Conservation (phyloP, 2,888 invertebrate genomes). For the Crossocerus cetratus region DNA sequence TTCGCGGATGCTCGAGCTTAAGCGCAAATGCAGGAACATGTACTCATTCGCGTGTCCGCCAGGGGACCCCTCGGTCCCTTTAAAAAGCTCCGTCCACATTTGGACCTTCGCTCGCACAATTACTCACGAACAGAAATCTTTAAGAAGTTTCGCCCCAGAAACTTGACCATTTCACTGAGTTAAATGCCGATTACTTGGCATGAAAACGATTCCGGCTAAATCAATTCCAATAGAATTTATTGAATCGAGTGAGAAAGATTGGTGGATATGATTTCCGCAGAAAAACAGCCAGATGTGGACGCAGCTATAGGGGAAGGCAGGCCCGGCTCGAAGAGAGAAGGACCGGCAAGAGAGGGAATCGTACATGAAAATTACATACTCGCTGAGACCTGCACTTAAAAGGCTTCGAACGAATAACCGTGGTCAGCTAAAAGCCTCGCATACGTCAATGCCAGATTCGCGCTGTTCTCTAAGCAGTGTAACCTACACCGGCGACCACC, state of each 20-base stretch:
- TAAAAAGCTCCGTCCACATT: slow-evolving; percentile 3
- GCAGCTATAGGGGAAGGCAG: slow-evolving; percentile 36
- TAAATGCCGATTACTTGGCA: too few species aligned
- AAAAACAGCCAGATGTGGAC: not conserved
- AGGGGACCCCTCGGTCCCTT: slow-evolving; percentile 45
- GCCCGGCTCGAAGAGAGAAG: slow-evolving; percentile 15
- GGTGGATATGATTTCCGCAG: not conserved
- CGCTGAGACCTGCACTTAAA: slow-evolving; percentile 59
- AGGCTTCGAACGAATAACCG: slow-evolving; percentile 57
- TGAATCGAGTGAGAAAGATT: too few species aligned
- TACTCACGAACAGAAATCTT: too few species aligned
- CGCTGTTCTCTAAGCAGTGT: slow-evolving; percentile 49
- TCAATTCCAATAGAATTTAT: too few species aligned
- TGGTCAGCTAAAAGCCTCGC: slow-evolving; percentile 57
- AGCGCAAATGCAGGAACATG: slow-evolving; percentile 45
- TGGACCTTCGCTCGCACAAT: too few species aligned
- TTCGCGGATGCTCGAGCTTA: slow-evolving; percentile 41
- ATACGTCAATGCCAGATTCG: slow-evolving; percentile 59
- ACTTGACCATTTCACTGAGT: too few species aligned
- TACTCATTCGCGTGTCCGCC: slow-evolving; percentile 36
- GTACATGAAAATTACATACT: slow-evolving; percentile 64
- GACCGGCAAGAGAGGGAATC: slow-evolving; percentile 43
- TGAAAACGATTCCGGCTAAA: too few species aligned
- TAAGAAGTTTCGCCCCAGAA: too few species aligned
- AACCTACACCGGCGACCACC: slow-evolving; percentile 4